A percentile compares a stretch with the other conserved stretches of the same genome.
Evolutionary conservation across 2,797 vertebrate genomes (phyloP).

Genomic region (Picus viridis): DNA sequence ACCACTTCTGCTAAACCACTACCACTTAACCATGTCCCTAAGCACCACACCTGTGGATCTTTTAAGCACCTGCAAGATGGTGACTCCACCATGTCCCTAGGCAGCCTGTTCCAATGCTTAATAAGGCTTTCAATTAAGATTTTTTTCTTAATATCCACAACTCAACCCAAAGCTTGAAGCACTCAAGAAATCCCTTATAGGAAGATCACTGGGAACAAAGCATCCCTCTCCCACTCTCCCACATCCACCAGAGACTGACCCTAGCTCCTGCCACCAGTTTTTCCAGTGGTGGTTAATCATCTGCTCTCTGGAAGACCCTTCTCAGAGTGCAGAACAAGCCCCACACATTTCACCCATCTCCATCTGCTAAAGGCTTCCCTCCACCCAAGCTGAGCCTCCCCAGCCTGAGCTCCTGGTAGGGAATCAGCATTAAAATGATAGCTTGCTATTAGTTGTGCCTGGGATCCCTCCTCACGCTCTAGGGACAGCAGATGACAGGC

Average conservation of each 20-base stretch:
- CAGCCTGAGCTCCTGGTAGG: conserved; percentile 15
- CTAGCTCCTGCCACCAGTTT: neutral
- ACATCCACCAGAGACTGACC: neutral
- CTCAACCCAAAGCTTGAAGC: neutral
- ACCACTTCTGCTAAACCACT: no score
- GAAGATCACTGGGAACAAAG: neutral
- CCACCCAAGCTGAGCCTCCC: conserved; percentile 28
- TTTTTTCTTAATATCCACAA: neutral
- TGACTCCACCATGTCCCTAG: no score
- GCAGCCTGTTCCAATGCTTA: no score
- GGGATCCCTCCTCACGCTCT: conserved; percentile 59
- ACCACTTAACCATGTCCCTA: no score
- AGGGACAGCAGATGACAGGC: conserved; percentile 65
- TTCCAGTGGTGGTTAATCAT: conserved; percentile 3
- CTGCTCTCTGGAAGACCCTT: neutral
- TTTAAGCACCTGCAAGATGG: no score
- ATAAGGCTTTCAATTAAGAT: no score
- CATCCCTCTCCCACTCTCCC: neutral
- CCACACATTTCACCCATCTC: neutral
- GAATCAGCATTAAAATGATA: conserved; percentile 74
- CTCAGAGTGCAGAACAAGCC: neutral
- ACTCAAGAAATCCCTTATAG: neutral
- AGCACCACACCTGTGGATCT: no score
- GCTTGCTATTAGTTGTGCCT: conserved; percentile 63
- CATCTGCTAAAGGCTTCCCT: conserved; percentile 45